phyloP scores from a whole-genome alignment of 2,113 vertebrate species.

The cat (Felis catus) region F.catus_Fca126_mat1.0 CM031412.1:146923001-146923500 shows the following conservation, averaged over 20 bases:
- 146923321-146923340: neutral
- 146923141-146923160: neutral
- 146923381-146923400: neutral
- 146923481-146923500: conserved; percentile 17
- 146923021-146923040: neutral
- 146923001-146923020: neutral
- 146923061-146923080: neutral
- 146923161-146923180: neutral
- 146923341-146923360: neutral
- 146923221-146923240: neutral
- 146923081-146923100: neutral
- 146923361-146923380: neutral
- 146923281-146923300: neutral
- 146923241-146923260: neutral
- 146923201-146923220: neutral
- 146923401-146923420: neutral
- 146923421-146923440: neutral
- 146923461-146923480: neutral
- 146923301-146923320: neutral
- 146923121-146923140: neutral
- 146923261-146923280: neutral
- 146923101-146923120: neutral
- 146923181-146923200: neutral
- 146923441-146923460: neutral
- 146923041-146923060: neutral